Evolutionary conservation across 2,113 vertebrate species (phyloP).

Genomic region (Cervus canadensis): DNA sequence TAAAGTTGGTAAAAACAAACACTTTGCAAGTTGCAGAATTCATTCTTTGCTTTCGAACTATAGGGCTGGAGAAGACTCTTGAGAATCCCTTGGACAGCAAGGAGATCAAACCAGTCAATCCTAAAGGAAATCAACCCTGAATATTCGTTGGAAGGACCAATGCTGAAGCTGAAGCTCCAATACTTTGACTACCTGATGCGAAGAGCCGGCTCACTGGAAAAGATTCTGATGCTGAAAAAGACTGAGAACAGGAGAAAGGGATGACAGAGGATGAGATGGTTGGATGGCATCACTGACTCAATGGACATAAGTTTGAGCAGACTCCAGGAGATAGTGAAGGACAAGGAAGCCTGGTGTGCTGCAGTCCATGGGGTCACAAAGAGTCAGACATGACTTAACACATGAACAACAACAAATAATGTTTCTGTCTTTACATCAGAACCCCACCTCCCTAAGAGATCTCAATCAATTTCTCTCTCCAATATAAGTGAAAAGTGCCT

Average conservation of each 20-base stretch:
- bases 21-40: not conserved
- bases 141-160: not conserved
- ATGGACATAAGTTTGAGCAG: not conserved
- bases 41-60: not conserved
- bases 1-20: not conserved
- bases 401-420: not conserved
- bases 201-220: not conserved
- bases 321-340: not conserved
- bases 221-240: not conserved
- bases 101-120: not conserved
- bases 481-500: not conserved
- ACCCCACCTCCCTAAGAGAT: not conserved
- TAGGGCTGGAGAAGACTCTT: not conserved
- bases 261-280: not conserved
- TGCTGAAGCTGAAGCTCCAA: not conserved
- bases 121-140: not conserved
- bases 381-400: not conserved
- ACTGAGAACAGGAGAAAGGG: not conserved
- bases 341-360: not conserved
- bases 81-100: not conserved
- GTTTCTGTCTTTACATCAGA: not conserved
- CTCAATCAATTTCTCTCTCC: not conserved
- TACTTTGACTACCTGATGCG: not conserved
- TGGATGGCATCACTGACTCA: not conserved
- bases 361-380: not conserved